A percentile compares a stretch with the other conserved stretches of the same genome.
These are phyloP conservation scores for Tuberolachnus salignus DNA, from an alignment of 2,888 invertebrate genomes.

Conservation along the genomic window DNA sequence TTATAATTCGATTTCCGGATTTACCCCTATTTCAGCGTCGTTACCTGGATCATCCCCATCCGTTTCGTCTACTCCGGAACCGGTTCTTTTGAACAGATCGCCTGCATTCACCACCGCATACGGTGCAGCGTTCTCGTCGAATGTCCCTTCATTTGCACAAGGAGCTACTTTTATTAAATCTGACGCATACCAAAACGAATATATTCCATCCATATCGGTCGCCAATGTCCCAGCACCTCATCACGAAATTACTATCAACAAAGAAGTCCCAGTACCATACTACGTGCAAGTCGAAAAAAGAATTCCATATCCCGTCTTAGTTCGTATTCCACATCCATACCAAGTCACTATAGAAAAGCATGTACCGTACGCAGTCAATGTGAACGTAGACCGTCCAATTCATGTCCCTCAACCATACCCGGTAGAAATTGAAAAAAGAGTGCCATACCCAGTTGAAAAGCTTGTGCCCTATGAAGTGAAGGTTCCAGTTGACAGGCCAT, in stretches of 20 bases:
- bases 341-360: conserved; percentile 67
- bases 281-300: conserved; percentile 67
- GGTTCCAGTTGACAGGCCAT: conserved; percentile 67
- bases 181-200: conserved; percentile 60
- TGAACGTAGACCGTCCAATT: conserved; percentile 66
- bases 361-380: conserved; percentile 71
- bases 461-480: conserved; percentile 67
- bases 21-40: background rate
- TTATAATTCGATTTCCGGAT: background rate
- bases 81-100: conserved; percentile 11
- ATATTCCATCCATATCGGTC: conserved; percentile 62
- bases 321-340: conserved; percentile 67
- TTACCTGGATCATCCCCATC: background rate
- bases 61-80: conserved; percentile 31
- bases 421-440: conserved; percentile 60
- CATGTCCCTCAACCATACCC: conserved; percentile 59
- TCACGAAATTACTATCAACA: conserved; percentile 75
- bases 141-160: background rate
- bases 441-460: conserved; percentile 62
- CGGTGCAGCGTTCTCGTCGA: background rate
- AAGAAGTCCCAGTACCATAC: conserved; percentile 76
- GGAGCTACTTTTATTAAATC: conserved; percentile 59
- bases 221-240: conserved; percentile 7
- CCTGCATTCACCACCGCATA: conserved; percentile 3
- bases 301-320: conserved; percentile 73